A percentile compares a stretch with the other conserved stretches of the same genome.
phyloP scores from a whole-genome alignment of 2,888 invertebrate genomes.

The Poecilobothrus nobilitatus region DNA sequence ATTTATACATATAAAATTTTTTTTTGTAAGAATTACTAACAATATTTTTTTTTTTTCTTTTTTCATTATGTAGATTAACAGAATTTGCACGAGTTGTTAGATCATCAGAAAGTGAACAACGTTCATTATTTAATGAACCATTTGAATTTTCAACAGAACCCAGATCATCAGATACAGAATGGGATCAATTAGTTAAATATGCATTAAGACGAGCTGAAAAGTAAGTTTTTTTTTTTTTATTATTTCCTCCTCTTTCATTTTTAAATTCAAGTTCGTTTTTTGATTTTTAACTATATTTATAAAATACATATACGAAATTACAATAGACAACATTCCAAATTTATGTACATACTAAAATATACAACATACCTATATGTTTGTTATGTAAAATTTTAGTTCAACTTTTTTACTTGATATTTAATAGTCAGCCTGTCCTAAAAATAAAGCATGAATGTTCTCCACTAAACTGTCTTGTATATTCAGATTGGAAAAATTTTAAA shows the following conservation, averaged over 20 bases:
- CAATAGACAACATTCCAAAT: not conserved
- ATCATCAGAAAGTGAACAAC: conserved; percentile 59
- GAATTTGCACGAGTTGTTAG: conserved; percentile 64
- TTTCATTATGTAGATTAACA: conserved; percentile 49
- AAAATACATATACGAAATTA: no score
- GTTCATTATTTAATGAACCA: conserved; percentile 60
- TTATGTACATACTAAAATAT: no score
- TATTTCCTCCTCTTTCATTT: not conserved
- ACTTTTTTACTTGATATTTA: no score
- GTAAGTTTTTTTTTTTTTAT: conserved; percentile 37
- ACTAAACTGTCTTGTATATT: no score
- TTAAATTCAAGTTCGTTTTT: not conserved
- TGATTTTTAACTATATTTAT: not conserved
- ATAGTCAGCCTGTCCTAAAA: no score
- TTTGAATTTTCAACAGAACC: conserved; percentile 64
- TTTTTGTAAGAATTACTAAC: not conserved
- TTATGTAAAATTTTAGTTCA: no score
- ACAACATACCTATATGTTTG: no score
- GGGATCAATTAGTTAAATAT: conserved; percentile 72
- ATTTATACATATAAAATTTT: not conserved
- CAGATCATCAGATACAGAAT: conserved; percentile 65
- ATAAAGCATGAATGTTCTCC: no score
- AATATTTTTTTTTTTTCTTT: conserved; percentile 10
- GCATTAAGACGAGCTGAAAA: conserved; percentile 64
- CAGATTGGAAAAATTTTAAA: no score